Evolutionary conservation across 2,113 vertebrate species (phyloP), one percentile per base, ranked within the genome.

Genomic region (Junco hyemalis): DNA sequence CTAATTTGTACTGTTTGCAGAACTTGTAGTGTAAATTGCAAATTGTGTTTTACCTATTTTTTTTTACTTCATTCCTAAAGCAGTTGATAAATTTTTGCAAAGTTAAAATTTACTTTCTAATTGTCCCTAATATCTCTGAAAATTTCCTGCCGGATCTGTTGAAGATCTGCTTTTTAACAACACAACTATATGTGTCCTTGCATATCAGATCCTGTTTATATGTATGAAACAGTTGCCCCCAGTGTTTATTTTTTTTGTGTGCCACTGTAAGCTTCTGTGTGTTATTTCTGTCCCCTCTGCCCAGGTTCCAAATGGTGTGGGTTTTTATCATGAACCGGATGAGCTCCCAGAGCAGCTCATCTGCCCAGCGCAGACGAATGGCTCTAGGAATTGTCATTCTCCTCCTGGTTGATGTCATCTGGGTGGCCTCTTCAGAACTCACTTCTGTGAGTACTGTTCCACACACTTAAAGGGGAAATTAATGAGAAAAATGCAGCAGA

Each of bases 401-500:
- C 57, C 98, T 99, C 73, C 98, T 99, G 31, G 99, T 99, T 80
- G 99, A 99, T 20, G 98, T 99, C 74, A 99, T 99, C 93, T 99
- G 99, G 99, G 99, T 99, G 9, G 99, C 98, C 26, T 99, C 99
- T 33, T 99, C 99, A 6, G 99, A 99, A 85, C 98, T 99, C 53
- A 99, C 99, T 71, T 98, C 99, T n/a, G 99, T 99, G 98, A 97
- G 99, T 97, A 82, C n/a, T 91, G 23, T 63, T 63, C 20, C 35
- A 11, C 51, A 13, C 25, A 38, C 36, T 35, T 74, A 38, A 70
- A 74, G 57, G 31, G 47, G 40, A 86, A 40, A 40, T 25, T 45
- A 76, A 87, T 6, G 24, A 45, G 45, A 29, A 40, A 51, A 26
- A 22, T 12, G 19, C n/a, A 45, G 38, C 23, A 69, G 48, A 60